phyloP scores from a whole-genome alignment of 1,140 invertebrate species.

The Nomia melanderi region DNA sequence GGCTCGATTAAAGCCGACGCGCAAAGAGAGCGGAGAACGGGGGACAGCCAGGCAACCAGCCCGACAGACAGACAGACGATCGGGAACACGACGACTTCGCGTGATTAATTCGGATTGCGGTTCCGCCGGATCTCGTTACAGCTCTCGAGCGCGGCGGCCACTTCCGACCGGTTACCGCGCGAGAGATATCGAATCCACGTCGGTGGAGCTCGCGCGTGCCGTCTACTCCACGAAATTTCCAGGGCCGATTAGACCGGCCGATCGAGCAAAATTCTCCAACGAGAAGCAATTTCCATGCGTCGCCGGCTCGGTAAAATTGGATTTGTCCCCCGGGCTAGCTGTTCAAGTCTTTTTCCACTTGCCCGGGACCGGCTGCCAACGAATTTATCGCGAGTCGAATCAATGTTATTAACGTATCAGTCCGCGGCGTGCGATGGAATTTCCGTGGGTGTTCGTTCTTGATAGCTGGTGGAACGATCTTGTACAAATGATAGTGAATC shows the following conservation, averaged over 20 bases:
- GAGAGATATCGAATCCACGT: slow-evolving; percentile 27
- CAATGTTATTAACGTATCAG: too few relatives aligned
- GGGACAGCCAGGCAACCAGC: not conserved
- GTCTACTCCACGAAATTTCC: not conserved
- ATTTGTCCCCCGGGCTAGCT: not conserved
- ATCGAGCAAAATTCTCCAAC: slow-evolving; percentile 3
- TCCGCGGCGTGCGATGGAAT: too few relatives aligned
- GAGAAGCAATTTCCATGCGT: slow-evolving; percentile 1
- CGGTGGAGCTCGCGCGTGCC: not conserved
- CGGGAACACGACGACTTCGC: not conserved
- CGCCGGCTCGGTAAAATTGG: not conserved
- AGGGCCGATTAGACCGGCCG: not conserved
- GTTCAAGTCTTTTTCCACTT: too few relatives aligned
- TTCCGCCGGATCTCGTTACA: slow-evolving; percentile 33
- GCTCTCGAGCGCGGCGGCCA: slow-evolving; percentile 3
- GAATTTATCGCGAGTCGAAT: too few relatives aligned
- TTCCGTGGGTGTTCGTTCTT: too few relatives aligned
- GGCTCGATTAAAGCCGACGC: slow-evolving; percentile 21
- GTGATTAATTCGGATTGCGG: slow-evolving; percentile 33
- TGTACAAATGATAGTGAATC: too few relatives aligned
- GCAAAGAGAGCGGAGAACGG: slow-evolving; percentile 34
- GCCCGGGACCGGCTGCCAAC: too few relatives aligned
- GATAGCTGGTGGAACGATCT: too few relatives aligned
- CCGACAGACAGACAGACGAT: not conserved
- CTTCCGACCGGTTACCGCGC: slow-evolving; percentile 11